Evolutionary conservation across 2,888 invertebrate species (phyloP).

Genomic region (Netelia fuscicornis): DNA sequence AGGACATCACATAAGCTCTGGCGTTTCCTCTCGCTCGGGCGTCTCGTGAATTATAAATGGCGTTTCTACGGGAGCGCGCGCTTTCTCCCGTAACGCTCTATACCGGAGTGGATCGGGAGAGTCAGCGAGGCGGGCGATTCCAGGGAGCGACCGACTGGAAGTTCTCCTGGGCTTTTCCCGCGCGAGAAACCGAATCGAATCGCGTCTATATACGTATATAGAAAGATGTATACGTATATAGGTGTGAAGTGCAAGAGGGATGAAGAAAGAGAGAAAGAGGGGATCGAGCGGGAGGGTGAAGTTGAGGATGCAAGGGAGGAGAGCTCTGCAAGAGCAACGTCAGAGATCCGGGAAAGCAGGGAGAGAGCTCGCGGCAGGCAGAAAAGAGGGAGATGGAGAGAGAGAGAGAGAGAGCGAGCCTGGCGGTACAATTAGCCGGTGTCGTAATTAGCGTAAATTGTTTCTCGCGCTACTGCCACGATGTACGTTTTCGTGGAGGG

Average conservation of each 20-base stretch:
- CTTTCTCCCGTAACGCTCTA: slow-evolving; percentile 34
- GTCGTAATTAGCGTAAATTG: slow-evolving; percentile 84
- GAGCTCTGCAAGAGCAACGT: slow-evolving; percentile 47
- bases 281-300: slow-evolving; percentile 30
- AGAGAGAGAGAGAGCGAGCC: slow-evolving; percentile 56
- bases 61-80: slow-evolving; percentile 72
- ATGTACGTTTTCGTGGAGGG: slow-evolving; percentile 39
- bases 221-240: neutral
- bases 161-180: slow-evolving; percentile 59
- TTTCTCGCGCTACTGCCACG: slow-evolving; percentile 75
- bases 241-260: slow-evolving; percentile 66
- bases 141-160: slow-evolving; percentile 63
- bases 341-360: slow-evolving; percentile 25
- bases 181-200: slow-evolving; percentile 56
- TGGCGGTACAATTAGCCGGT: slow-evolving; percentile 82
- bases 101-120: slow-evolving; percentile 62
- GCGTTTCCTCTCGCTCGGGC: slow-evolving; percentile 62
- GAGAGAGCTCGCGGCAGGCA: slow-evolving; percentile 22
- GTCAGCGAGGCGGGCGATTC: slow-evolving; percentile 65
- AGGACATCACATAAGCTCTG: slow-evolving; percentile 67
- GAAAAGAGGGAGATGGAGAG: slow-evolving; percentile 7
- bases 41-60: slow-evolving; percentile 82
- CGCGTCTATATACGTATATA: neutral
- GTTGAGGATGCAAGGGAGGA: slow-evolving; percentile 37
- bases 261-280: slow-evolving; percentile 30